Evolutionary conservation across 2,113 vertebrate species (phyloP), one percentile per base, ranked within the genome.

Genomic region (Dasypus novemcinctus): DNA sequence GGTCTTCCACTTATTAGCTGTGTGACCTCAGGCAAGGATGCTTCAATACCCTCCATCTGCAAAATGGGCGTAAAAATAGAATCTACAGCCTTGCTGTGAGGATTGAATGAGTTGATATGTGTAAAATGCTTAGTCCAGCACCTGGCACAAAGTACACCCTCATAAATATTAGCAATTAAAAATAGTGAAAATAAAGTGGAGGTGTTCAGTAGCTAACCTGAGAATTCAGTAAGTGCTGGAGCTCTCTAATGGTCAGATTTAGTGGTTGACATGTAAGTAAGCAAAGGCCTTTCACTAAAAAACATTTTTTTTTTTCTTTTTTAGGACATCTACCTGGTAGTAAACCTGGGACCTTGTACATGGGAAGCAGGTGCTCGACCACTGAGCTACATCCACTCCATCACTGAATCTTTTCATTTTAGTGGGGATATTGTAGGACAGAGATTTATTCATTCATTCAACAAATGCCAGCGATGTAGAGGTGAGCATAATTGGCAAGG

Each of bases 361-460:
- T 49, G 46, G 46, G 11, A 49, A 49, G 46, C 46, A 49, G 46
- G 8, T 49, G 46, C 46, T 49, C 46, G 11, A 49, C 46, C 46
- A 49, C 46, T 49, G 46, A 49, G 46, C 46, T 49, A 5, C 46
- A 49, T 49, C 46, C 11, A 11, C 46, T 49, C 46, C 46, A 49
- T 83, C 71, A 69, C 33, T 27, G 25, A 41, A 74, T 15, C 71
- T 84, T 91, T 87, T 96, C 15, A 72, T 78, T 93, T 90, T 72
- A 49, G 52, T 52, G 13, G 6, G 27, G n/a, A 64, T 0, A 27
- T 15, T 36, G 0, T 59, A 85, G 52, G n/a, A 25, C 4, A 15
- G 33, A 81, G 17, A 54, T 57, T 18, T 8, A 43, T 75, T 57
- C 36, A 17, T 92, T 79, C 41, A 54, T 41, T 74, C 46, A 43